Evolutionary conservation across 2,113 vertebrate genomes (phyloP).

Genomic region (Clinocottus analis): DNA sequence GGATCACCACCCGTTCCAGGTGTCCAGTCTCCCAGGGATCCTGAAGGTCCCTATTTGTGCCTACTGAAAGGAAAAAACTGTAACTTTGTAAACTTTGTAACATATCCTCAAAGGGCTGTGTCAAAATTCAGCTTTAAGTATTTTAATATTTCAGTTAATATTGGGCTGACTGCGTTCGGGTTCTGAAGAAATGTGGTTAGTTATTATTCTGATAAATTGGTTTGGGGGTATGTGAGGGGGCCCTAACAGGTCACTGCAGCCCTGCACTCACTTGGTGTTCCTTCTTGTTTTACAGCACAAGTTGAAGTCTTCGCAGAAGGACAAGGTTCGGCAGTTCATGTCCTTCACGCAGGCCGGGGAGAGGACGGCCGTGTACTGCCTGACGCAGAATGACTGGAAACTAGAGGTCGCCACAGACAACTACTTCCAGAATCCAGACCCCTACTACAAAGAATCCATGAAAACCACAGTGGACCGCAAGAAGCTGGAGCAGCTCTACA

Average conservation of each 20-base stretch:
- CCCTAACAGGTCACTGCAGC: not conserved
- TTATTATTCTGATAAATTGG: not conserved
- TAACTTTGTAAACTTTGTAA: not conserved
- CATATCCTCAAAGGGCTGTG: not conserved
- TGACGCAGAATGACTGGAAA: constrained; percentile 96
- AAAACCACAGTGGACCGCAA: constrained; percentile 92
- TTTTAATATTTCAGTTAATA: not conserved
- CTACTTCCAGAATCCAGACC: constrained; percentile 93
- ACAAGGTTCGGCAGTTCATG: constrained; percentile 95
- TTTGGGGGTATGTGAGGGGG: not conserved
- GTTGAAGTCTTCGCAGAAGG: constrained; percentile 94
- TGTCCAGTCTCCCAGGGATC: not conserved
- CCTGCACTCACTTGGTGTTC: constrained; percentile 22
- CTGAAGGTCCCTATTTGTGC: not conserved
- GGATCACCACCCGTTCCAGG: not conserved
- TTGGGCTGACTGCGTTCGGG: not conserved
- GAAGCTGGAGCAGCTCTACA: constrained; percentile 93
- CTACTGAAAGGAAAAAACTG: not conserved
- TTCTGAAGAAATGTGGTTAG: not conserved
- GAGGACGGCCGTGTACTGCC: constrained; percentile 92
- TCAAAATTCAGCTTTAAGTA: not conserved
- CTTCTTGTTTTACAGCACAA: constrained; percentile 85
- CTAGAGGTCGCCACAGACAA: constrained; percentile 93
- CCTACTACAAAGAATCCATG: constrained; percentile 93
- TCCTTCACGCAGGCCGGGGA: constrained; percentile 93